phyloP scores from a whole-genome alignment of 2,797 vertebrate species.

The Enteromius thamalakanensis region DNA sequence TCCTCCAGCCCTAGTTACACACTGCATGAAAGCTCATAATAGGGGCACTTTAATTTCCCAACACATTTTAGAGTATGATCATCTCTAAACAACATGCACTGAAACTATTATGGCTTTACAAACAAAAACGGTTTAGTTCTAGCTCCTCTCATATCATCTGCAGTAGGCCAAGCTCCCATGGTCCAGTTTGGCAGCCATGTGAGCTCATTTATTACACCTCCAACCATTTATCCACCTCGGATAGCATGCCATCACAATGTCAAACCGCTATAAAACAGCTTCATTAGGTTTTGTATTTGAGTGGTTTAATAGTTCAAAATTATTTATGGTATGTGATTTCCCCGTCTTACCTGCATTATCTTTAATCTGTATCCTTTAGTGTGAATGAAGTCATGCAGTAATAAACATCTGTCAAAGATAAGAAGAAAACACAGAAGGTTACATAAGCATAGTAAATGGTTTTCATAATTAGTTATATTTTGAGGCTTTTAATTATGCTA shows the following conservation, averaged over 20 bases:
- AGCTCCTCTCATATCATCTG: background rate
- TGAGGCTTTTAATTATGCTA: background rate
- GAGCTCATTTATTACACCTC: background rate
- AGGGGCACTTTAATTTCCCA: background rate
- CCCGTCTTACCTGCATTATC: background rate
- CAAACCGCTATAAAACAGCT: background rate
- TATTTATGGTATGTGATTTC: background rate
- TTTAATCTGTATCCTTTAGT: background rate
- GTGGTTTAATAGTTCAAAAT: background rate
- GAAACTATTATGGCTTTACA: background rate
- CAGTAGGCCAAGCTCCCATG: background rate
- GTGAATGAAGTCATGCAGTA: background rate
- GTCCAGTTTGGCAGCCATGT: background rate
- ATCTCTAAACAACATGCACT: background rate
- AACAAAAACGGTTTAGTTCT: background rate
- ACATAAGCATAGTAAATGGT: background rate
- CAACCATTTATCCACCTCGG: background rate
- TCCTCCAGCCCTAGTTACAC: too few species aligned
- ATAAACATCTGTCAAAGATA: background rate
- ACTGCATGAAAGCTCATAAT: too few species aligned
- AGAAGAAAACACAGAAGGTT: background rate
- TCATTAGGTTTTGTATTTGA: background rate
- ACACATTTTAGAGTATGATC: background rate
- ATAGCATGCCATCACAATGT: background rate
- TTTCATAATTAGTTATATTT: slow-evolving; percentile 4